Conservation (phyloP, 2,113 vertebrate genomes). For the Oncorhynchus masou region DNA sequence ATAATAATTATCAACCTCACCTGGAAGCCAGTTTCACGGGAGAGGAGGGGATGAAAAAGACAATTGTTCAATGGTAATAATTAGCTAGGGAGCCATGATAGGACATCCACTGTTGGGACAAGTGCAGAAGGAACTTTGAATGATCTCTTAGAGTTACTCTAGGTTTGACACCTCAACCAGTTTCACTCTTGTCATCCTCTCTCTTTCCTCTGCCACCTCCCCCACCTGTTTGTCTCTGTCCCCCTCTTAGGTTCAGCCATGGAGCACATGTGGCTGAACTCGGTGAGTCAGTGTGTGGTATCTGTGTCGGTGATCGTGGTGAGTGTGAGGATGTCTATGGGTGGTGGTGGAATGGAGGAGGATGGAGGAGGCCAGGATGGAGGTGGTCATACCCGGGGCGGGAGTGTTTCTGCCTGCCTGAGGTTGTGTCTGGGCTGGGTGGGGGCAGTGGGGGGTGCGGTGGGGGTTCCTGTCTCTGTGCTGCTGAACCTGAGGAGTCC, state of each 20-base stretch:
- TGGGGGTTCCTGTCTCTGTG: conserved; percentile 63
- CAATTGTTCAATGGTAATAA: too few species aligned
- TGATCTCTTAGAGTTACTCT: too few species aligned
- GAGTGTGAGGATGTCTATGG: not conserved
- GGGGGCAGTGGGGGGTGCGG: not conserved
- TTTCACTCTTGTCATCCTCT: too few species aligned
- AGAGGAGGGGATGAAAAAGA: too few species aligned
- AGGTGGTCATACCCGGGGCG: not conserved
- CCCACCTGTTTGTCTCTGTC: not conserved
- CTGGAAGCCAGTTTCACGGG: too few species aligned
- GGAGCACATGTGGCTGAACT: not conserved
- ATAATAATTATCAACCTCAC: too few species aligned
- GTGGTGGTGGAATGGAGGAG: not conserved
- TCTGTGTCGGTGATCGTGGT: conserved; percentile 1
- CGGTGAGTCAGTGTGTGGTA: not conserved
- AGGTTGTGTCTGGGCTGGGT: not conserved
- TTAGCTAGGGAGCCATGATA: too few species aligned
- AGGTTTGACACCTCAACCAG: too few species aligned
- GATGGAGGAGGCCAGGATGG: not conserved
- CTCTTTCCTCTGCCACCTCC: not conserved
- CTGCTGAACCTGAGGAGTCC: conserved; percentile 70
- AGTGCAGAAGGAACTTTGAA: too few species aligned
- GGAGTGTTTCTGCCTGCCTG: not conserved
- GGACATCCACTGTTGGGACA: too few species aligned
- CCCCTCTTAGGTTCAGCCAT: conserved; percentile 7